A percentile compares a stretch with the other conserved stretches of the same genome.
These are phyloP conservation scores for Aphaenogaster rudis DNA, from an alignment of 1,140 invertebrate genomes.

Conservation along the genomic window DNA sequence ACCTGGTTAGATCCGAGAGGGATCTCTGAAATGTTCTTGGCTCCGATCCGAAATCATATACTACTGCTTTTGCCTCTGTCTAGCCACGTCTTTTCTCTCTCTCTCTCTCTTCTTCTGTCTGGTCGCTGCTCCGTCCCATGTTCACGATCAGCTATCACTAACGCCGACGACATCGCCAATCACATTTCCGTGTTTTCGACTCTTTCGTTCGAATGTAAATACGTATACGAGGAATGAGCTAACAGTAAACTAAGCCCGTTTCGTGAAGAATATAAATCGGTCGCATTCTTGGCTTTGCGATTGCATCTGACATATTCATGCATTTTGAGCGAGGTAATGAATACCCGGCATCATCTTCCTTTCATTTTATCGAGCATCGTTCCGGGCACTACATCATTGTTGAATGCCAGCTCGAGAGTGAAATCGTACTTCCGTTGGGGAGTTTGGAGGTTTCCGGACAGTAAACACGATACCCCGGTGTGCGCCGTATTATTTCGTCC, in stretches of 20 bases:
- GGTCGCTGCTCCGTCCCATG: slow-evolving; percentile 9
- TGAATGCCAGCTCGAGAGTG: slow-evolving; percentile 61
- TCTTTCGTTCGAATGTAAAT: slow-evolving; percentile 27
- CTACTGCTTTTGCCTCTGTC: slow-evolving; percentile 73
- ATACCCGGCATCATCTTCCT: slow-evolving; percentile 52
- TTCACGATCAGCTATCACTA: slow-evolving; percentile 53
- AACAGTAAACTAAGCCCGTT: neutral
- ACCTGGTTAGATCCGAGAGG: slow-evolving; percentile 84
- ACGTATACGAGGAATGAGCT: neutral
- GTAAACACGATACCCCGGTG: slow-evolving; percentile 63
- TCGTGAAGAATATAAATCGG: slow-evolving; percentile 31
- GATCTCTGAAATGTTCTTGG: slow-evolving; percentile 83
- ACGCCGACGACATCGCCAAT: slow-evolving; percentile 57
- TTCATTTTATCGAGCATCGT: slow-evolving; percentile 65
- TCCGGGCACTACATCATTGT: slow-evolving; percentile 57
- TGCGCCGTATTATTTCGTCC: slow-evolving; percentile 57
- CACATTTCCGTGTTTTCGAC: slow-evolving; percentile 42
- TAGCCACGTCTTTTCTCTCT: slow-evolving; percentile 24
- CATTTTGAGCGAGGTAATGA: slow-evolving; percentile 55
- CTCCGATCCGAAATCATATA: slow-evolving; percentile 84
- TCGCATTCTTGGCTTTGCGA: slow-evolving; percentile 23
- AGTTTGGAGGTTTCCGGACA: slow-evolving; percentile 58
- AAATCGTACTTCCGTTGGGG: slow-evolving; percentile 60
- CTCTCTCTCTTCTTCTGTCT: neutral
- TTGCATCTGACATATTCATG: slow-evolving; percentile 45